Conservation (phyloP, 2,113 vertebrate genomes). For the Leptobrachium leishanense region DNA sequence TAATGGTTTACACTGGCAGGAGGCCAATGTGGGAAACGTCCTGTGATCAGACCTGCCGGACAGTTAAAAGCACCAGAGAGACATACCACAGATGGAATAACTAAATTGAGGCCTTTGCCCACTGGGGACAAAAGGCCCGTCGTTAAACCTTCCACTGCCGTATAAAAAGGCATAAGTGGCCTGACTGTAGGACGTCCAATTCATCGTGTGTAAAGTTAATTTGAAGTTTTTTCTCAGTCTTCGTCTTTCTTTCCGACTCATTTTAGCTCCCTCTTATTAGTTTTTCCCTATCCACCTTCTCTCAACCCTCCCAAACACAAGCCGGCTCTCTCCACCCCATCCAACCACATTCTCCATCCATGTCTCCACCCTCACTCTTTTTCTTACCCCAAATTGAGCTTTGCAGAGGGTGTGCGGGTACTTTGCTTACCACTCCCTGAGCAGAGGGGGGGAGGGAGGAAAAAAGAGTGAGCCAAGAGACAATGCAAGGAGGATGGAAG, state of each 20-base stretch:
- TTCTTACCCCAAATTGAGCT: background rate
- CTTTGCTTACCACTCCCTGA: slow-evolving; percentile 6
- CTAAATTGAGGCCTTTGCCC: background rate
- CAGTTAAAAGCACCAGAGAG: background rate
- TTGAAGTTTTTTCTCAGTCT: background rate
- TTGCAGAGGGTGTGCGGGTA: slow-evolving; percentile 12
- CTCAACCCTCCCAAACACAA: background rate
- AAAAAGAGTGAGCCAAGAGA: slow-evolving; percentile 4
- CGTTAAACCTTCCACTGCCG: background rate
- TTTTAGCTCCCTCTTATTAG: background rate
- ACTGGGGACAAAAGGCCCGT: background rate
- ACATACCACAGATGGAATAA: background rate
- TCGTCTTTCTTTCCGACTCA: background rate
- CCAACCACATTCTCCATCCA: background rate
- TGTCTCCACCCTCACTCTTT: slow-evolving; percentile 6
- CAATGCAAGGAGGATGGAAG: slow-evolving; percentile 18
- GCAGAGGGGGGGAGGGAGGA: slow-evolving; percentile 7
- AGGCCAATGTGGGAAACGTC: background rate
- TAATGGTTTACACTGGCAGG: background rate
- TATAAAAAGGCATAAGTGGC: background rate
- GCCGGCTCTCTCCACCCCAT: too few species aligned
- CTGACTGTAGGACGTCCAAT: background rate
- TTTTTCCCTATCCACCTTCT: background rate
- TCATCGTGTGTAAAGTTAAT: background rate
- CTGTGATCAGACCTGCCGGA: background rate